These are phyloP conservation scores for Galeopterus variegatus DNA, from an alignment of 2,113 vertebrate genomes.

Conservation along the genomic window DNA sequence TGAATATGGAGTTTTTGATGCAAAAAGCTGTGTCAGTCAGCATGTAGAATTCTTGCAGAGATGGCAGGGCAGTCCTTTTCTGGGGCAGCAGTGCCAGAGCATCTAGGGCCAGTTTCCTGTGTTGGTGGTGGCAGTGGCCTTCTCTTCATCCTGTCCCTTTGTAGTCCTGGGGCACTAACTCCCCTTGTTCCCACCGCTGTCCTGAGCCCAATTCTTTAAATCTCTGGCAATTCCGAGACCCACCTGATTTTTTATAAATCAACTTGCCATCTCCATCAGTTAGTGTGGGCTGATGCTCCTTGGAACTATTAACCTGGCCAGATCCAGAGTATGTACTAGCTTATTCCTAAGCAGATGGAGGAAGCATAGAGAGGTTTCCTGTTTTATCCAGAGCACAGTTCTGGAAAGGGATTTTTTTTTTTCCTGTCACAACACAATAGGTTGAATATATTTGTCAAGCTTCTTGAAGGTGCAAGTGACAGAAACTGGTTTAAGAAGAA, in stretches of 20 bases:
- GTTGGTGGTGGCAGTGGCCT: background rate
- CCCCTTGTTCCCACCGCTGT: background rate
- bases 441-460: slow-evolving; percentile 35
- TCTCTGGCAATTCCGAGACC: background rate
- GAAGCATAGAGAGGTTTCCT: background rate
- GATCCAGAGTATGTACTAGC: background rate
- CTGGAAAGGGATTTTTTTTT: background rate
- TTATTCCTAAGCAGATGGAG: background rate
- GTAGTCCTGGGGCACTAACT: background rate
- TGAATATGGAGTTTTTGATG: background rate
- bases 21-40: background rate
- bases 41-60: too few relatives aligned
- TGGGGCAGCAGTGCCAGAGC: background rate
- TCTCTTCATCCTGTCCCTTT: background rate
- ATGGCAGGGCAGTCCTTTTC: fast-evolving
- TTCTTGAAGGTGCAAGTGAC: slow-evolving; percentile 59
- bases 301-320: background rate
- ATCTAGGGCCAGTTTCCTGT: fast-evolving
- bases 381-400: slow-evolving; percentile 19
- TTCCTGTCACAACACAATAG: slow-evolving; percentile 1
- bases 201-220: background rate
- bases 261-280: background rate
- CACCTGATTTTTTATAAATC: background rate
- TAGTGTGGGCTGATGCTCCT: background rate
- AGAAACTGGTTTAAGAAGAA: slow-evolving; percentile 59